Evolutionary conservation across 2,888 invertebrate species (phyloP), one percentile per base, ranked within the genome.

Genomic region (Sphaerophoria taeniata): DNA sequence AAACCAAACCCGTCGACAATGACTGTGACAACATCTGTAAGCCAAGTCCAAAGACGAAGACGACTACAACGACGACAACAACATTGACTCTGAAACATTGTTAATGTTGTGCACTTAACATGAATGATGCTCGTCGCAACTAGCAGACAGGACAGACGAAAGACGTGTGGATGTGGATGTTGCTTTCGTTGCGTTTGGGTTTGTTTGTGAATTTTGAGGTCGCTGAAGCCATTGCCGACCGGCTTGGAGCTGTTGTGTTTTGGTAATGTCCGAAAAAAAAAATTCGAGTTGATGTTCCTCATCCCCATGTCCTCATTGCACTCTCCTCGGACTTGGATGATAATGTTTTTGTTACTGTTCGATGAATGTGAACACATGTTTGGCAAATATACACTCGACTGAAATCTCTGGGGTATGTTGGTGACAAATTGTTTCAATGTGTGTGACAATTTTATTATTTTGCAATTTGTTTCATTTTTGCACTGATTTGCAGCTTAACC

Each of bases 91-190:
- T 76, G 72, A 84, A 84, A 84, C 84, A 80, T 75, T 84, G 84
- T 84, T 76, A 84, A 84, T 84, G 84, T 84, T 84, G 80, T 75
- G 84, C 84, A 84, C 84, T 84, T 80, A 80, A 84, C 84, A 84
- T 84, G 80, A 84, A 84, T 84, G 84, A 84, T 84, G 72, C 75
- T 84, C 75, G 67, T 73, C 51, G 60, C 72, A 33, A 63, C 63
- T 56, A 65, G 4, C 56, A 24, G 24, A 24, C 24, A 24, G 24
- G 24, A 1, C 24, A 24, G 24, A 24, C 24, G 24, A 24, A 1
- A 24, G 24, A 24, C 24, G 24, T 24, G 24, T 24, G 24, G 2
- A 24, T 2, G 24, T 24, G 24, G 2, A 24, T 24, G 24, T 24
- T 24, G 1, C 24, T 24, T 2, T 24, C 24, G 24, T 1, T 24